Evolutionary conservation across 2,113 vertebrate genomes (phyloP).

Genomic region (Syngnathus floridae): DNA sequence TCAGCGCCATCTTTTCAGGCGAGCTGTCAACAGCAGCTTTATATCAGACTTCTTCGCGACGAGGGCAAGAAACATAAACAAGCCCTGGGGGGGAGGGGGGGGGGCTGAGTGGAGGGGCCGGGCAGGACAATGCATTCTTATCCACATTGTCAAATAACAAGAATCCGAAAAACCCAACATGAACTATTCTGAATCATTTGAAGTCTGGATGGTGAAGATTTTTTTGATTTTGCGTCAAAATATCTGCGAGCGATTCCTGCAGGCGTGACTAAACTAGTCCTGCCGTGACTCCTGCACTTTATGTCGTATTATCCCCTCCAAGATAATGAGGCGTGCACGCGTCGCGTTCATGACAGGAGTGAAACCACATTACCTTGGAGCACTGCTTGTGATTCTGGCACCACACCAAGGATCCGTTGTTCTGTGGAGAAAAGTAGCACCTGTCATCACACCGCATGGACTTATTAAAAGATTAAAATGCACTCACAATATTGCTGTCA

Average conservation of each 20-base stretch:
- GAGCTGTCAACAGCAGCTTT: constrained; percentile 58
- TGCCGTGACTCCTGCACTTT: constrained; percentile 43
- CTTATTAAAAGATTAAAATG: constrained; percentile 22
- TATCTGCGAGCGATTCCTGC: constrained; percentile 24
- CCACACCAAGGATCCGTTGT: constrained; percentile 92
- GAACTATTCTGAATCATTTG: background rate
- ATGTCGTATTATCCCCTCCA: constrained; percentile 36
- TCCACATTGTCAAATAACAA: constrained; percentile 34
- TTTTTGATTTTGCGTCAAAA: constrained; percentile 21
- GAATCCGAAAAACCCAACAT: constrained; percentile 9
- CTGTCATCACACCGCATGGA: constrained; percentile 24
- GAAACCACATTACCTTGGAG: constrained; percentile 82
- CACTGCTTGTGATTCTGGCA: constrained; percentile 98
- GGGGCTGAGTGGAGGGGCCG: background rate
- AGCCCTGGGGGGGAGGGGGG: constrained; percentile 35
- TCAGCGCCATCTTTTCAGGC: constrained; percentile 62
- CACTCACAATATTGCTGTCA: constrained; percentile 16
- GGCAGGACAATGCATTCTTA: constrained; percentile 6
- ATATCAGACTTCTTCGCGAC: constrained; percentile 48
- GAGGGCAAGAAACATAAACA: constrained; percentile 56
- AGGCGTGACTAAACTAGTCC: constrained; percentile 46
- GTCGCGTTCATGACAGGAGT: constrained; percentile 36
- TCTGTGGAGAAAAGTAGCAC: constrained; percentile 67
- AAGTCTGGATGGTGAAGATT: background rate
- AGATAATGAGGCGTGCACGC: constrained; percentile 47